Evolutionary conservation across 1,140 invertebrate genomes (phyloP), one percentile per base, ranked within the genome.

Genomic region (Brachionus koreanus): DNA sequence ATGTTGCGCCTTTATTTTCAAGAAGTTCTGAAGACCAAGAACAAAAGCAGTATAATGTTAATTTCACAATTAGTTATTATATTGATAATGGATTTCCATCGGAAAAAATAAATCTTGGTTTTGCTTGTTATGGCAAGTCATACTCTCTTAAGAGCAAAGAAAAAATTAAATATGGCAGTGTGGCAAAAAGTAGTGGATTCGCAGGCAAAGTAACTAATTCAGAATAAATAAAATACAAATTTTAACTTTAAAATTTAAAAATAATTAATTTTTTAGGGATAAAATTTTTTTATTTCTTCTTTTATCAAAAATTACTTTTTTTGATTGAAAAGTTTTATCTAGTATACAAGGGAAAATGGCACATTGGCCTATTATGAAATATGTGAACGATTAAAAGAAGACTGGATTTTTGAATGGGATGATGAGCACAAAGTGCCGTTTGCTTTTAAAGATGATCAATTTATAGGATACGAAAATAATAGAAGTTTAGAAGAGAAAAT

Each of bases 361-460:
- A 96, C 96, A 88, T 90, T 96, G 82, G 93, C 96, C 29, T 98
- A 97, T 86, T 98, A 97, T 86, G 96, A 98, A 91, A 25, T 77
- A 35, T 77, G 93, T 94, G 88, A 89, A 85, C 23, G 42, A 76
- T 12, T 39, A 25, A 33, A 77, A n/a, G 43, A 52, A n/a, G 25
- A 29, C 7, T 77, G 74, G 74, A 49, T 5, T 7, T 1, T 10
- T 35, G 13, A 6, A 7, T 77, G 74, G 74, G 52, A 52, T 77
- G 25, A 52, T 33, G 52, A 77, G 7, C 43, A 61, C 0, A 77
- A 77, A 49, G 52, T 52, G 12, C 29, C 94, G 0, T 95, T 93
- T 85, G 94, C 94, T 9, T 94, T 90, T 86, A 92, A 92, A 84
- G 93, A 91, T 25, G 93, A 95, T 86, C 94, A 96, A 87, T 97